Evolutionary conservation across 2,113 vertebrate genomes (phyloP).

Genomic region (Eretmochelys imbricata): DNA sequence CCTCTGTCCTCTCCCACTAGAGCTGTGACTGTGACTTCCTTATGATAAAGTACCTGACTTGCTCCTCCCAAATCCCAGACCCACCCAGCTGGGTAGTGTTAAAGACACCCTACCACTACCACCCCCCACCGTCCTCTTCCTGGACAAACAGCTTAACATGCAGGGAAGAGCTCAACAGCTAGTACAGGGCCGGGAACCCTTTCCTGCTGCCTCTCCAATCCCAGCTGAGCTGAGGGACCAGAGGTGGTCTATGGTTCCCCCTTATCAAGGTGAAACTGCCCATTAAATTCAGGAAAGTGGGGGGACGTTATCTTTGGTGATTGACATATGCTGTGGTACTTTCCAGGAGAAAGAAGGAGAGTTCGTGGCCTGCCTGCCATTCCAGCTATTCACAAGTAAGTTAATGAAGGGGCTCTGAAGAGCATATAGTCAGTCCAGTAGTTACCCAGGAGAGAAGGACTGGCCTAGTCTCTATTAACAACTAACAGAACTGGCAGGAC

Average conservation of each 20-base stretch:
- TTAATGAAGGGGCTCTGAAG: background rate
- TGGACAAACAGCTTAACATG: background rate
- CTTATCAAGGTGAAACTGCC: background rate
- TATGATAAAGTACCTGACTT: background rate
- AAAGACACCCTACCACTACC: background rate
- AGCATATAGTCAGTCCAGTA: background rate
- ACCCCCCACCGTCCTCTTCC: background rate
- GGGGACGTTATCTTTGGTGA: background rate
- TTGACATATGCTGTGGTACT: background rate
- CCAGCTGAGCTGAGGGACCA: background rate
- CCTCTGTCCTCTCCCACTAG: background rate
- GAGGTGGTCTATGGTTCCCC: background rate
- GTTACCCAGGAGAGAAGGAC: background rate
- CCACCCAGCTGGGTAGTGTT: background rate
- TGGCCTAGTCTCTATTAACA: background rate
- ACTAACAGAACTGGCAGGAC: background rate
- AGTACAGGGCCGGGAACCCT: background rate
- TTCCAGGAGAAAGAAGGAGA: background rate
- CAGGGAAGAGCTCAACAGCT: background rate
- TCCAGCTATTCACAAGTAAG: background rate
- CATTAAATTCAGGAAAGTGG: background rate
- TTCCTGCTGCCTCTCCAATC: background rate
- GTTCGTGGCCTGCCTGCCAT: background rate
- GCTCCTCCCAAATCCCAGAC: background rate
- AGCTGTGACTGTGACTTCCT: background rate